Conservation (phyloP, 2,113 vertebrate genomes). For the Natator depressus region DNA sequence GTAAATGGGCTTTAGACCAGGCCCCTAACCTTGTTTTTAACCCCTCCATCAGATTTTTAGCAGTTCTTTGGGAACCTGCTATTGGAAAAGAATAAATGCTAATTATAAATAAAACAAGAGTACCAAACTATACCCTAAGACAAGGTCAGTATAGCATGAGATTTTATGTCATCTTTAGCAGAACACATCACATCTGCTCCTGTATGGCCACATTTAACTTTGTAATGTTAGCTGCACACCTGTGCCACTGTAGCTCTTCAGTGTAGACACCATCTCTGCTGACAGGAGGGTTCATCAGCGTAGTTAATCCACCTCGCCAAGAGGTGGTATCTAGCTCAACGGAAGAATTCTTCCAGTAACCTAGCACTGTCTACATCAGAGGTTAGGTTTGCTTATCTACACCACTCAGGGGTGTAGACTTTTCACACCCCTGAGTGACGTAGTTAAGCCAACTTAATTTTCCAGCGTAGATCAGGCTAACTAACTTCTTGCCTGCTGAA, state of each 20-base stretch:
- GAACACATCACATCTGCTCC: constrained; percentile 2
- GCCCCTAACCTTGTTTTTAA: neutral
- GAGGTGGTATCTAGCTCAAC: neutral
- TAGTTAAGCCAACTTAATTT: neutral
- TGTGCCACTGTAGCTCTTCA: neutral
- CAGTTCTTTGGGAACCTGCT: neutral
- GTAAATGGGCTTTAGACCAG: neutral
- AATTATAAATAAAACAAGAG: constrained; percentile 46
- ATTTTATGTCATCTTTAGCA: constrained; percentile 1
- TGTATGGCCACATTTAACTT: constrained; percentile 37
- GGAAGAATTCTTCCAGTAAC: neutral
- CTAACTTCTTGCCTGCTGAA: neutral
- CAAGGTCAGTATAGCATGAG: constrained; percentile 34
- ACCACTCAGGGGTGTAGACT: neutral
- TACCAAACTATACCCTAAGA: constrained; percentile 12
- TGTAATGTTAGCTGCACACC: neutral
- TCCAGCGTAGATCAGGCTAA: neutral
- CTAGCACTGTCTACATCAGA: neutral
- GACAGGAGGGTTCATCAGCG: neutral
- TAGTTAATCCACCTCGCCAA: neutral
- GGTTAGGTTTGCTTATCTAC: neutral
- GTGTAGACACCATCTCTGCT: neutral
- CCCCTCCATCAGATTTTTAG: neutral
- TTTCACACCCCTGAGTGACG: neutral
- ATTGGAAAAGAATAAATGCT: neutral